Conservation (phyloP, 2,888 invertebrate species). For the Cacoxenus indagator region DNA sequence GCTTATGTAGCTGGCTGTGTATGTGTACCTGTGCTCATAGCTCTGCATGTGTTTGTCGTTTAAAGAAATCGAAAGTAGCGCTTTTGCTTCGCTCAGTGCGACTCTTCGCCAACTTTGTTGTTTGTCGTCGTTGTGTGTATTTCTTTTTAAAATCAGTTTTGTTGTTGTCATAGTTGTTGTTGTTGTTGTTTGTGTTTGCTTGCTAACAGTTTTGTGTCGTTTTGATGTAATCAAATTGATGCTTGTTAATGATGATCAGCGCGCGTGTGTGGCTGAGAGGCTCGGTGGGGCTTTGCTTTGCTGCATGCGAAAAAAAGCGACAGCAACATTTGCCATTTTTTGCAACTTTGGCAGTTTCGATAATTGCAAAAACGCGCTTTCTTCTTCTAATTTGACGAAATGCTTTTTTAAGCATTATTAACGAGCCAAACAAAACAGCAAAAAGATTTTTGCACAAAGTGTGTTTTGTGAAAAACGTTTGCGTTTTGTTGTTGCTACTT, state of each 20-base stretch:
- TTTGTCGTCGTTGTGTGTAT: conserved; percentile 30
- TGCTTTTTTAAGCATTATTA: conserved; percentile 51
- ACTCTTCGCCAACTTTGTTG: conserved; percentile 32
- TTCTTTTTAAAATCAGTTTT: conserved; percentile 28
- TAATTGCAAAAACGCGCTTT: conserved; percentile 31
- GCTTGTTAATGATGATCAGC: background rate
- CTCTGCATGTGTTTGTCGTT: conserved; percentile 32
- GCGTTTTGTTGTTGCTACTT: background rate
- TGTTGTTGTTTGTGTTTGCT: conserved; percentile 29
- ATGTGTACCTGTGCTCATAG: conserved; percentile 30
- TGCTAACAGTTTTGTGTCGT: conserved; percentile 36
- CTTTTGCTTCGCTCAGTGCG: conserved; percentile 17
- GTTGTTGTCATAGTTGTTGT: conserved; percentile 30
- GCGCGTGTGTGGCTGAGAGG: background rate
- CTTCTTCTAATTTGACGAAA: conserved; percentile 54
- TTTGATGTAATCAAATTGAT: conserved; percentile 59
- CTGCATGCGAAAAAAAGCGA: conserved; percentile 17
- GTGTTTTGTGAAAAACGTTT: background rate
- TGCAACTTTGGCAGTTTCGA: conserved; percentile 9
- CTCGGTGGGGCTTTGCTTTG: background rate
- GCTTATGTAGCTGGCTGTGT: conserved; percentile 22
- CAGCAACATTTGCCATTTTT: background rate
- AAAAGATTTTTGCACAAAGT: background rate
- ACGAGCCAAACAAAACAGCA: conserved; percentile 31
- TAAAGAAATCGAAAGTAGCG: conserved; percentile 56